Evolutionary conservation across 1,140 invertebrate species (phyloP).

Genomic region (Geopemphigus sp.): DNA sequence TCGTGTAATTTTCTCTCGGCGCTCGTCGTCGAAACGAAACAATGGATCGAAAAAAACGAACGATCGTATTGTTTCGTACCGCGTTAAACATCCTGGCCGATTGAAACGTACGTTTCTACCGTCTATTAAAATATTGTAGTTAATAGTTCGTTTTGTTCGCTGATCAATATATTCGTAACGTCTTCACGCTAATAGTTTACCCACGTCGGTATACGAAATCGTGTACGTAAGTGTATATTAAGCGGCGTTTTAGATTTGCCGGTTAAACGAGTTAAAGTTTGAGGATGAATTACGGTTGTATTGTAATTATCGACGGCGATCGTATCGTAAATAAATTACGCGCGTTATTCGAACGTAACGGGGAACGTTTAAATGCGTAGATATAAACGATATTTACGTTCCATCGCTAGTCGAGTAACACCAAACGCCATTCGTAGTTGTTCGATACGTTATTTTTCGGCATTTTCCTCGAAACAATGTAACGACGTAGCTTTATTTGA

Average conservation of each 20-base stretch:
- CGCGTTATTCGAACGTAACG: not conserved
- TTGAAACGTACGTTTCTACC: not conserved
- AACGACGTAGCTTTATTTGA: not conserved
- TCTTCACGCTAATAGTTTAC: no score
- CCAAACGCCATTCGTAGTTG: no score
- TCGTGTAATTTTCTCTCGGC: not conserved
- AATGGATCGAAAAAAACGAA: not conserved
- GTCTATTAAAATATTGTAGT: not conserved
- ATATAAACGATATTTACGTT: not conserved
- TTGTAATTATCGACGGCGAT: not conserved
- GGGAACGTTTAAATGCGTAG: not conserved
- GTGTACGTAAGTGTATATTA: not conserved
- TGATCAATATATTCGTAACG: not conserved
- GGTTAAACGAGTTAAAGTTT: not conserved
- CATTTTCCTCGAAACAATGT: not conserved
- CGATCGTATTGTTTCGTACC: not conserved
- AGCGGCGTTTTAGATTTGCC: conserved; percentile 15
- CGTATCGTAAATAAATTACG: not conserved
- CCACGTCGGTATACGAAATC: not conserved
- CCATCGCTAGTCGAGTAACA: not conserved
- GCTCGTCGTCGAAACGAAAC: not conserved
- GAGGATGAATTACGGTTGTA: not conserved
- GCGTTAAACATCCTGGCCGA: not conserved
- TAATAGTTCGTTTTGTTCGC: not conserved
- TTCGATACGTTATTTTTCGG: no score